phyloP scores from a whole-genome alignment of 1,140 invertebrate species.

The Chymomyza costata region DNA sequence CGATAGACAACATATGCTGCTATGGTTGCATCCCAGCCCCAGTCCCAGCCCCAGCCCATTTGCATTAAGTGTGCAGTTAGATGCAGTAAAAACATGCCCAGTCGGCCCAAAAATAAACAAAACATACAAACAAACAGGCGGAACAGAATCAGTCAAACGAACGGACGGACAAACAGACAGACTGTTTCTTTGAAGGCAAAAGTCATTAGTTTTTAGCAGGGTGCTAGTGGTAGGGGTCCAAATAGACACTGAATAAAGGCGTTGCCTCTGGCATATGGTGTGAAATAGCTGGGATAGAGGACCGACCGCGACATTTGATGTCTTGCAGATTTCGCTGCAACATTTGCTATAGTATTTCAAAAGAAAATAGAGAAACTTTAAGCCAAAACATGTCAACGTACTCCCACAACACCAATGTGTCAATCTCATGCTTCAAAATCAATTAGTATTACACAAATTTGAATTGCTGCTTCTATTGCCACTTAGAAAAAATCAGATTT shows the following conservation, averaged over 20 bases:
- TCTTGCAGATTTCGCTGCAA: slow-evolving; percentile 40
- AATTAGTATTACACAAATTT: no score
- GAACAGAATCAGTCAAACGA: slow-evolving; percentile 21
- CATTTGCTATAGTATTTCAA: slow-evolving; percentile 9
- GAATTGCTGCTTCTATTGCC: no score
- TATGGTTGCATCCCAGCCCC: neutral
- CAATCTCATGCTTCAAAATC: no score
- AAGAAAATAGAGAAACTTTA: slow-evolving; percentile 2
- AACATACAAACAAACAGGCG: slow-evolving; percentile 61
- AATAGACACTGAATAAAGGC: slow-evolving; percentile 15
- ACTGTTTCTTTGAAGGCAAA: slow-evolving; percentile 51
- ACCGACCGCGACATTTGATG: slow-evolving; percentile 32
- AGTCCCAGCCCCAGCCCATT: slow-evolving; percentile 30
- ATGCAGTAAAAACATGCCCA: slow-evolving; percentile 28
- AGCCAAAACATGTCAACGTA: no score
- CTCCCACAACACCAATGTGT: no score
- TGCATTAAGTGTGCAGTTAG: slow-evolving; percentile 42
- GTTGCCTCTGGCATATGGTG: slow-evolving; percentile 33
- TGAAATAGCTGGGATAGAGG: slow-evolving; percentile 13
- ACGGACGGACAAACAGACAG: slow-evolving; percentile 35
- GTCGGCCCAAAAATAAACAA: slow-evolving; percentile 60
- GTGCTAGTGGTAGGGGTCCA: neutral
- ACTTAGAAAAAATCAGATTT: no score
- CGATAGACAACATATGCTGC: slow-evolving; percentile 8
- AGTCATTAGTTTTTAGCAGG: slow-evolving; percentile 51